These are phyloP conservation scores for Diachasma alloeum DNA, from an alignment of 1,140 invertebrate genomes.

Conservation along the genomic window DNA sequence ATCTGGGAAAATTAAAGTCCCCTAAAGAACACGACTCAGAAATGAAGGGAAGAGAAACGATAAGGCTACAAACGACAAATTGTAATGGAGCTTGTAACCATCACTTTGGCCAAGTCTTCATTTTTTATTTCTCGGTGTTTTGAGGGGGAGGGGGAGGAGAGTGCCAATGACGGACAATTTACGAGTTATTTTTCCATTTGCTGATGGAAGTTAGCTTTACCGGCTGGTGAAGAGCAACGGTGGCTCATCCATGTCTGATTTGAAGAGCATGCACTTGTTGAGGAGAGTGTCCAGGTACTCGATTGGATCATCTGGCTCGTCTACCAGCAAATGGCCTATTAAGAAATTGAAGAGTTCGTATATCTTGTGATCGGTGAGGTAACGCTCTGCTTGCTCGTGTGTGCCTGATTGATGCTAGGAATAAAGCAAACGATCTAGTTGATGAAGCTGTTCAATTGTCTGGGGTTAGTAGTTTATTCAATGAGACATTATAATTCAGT, in stretches of 20 bases:
- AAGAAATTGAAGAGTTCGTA: slow-evolving; percentile 63
- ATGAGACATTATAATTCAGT: too few species aligned
- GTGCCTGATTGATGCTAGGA: slow-evolving; percentile 31
- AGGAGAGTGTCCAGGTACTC: slow-evolving; percentile 60
- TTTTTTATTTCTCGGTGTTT: background rate
- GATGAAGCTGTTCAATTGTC: background rate
- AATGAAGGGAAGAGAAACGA: slow-evolving; percentile 14
- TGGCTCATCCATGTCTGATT: slow-evolving; percentile 55
- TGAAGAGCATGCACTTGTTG: slow-evolving; percentile 63
- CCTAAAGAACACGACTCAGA: background rate
- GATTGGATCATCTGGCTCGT: slow-evolving; percentile 60
- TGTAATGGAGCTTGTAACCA: slow-evolving; percentile 10
- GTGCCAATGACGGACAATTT: slow-evolving; percentile 8
- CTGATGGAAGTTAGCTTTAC: slow-evolving; percentile 35
- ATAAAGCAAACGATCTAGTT: background rate
- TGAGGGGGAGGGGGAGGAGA: background rate
- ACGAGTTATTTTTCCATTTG: slow-evolving; percentile 11
- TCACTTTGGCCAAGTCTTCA: background rate
- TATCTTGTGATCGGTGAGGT: slow-evolving; percentile 56
- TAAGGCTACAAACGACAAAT: slow-evolving; percentile 8
- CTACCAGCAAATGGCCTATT: slow-evolving; percentile 57
- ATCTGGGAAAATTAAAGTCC: slow-evolving; percentile 12
- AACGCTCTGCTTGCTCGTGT: slow-evolving; percentile 47
- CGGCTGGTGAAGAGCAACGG: slow-evolving; percentile 58
- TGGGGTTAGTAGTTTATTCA: too few species aligned